A percentile compares a stretch with the other conserved stretches of the same genome.
Evolutionary conservation across 2,113 vertebrate genomes (phyloP).

Genomic region (Sphyrna mokarran): DNA sequence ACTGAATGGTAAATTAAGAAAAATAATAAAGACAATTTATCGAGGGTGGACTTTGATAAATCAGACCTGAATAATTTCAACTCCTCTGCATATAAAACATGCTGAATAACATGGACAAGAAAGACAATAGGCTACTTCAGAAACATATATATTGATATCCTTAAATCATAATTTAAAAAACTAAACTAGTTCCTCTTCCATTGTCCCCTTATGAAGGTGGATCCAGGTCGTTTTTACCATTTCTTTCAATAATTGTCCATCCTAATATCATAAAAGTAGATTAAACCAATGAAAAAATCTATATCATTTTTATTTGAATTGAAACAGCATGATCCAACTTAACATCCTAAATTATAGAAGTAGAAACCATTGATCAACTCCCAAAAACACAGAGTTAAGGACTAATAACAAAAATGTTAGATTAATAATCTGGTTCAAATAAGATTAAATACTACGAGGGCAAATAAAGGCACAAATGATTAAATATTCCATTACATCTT

Average conservation of each 20-base stretch:
- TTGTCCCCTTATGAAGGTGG: neutral
- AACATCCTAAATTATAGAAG: neutral
- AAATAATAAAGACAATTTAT: neutral
- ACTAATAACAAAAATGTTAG: neutral
- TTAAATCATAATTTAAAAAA: neutral
- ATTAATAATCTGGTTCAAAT: neutral
- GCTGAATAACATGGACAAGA: neutral
- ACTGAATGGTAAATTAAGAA: neutral
- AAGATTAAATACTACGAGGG: neutral
- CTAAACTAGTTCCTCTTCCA: neutral
- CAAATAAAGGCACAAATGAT: neutral
- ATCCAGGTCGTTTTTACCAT: neutral
- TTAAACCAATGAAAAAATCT: neutral
- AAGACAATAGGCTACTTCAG: neutral
- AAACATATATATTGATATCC: neutral
- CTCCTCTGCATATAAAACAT: neutral
- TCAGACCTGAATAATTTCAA: neutral
- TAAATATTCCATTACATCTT: neutral
- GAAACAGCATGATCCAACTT: neutral
- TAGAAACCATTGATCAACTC: neutral
- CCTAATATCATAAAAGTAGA: neutral
- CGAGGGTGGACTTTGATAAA: neutral
- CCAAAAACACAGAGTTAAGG: neutral
- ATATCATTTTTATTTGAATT: neutral
- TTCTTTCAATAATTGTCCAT: neutral